A percentile compares a stretch with the other conserved stretches of the same genome.
phyloP scores from a whole-genome alignment of 2,797 vertebrate species.

The Phoxinus dragarum region DNA sequence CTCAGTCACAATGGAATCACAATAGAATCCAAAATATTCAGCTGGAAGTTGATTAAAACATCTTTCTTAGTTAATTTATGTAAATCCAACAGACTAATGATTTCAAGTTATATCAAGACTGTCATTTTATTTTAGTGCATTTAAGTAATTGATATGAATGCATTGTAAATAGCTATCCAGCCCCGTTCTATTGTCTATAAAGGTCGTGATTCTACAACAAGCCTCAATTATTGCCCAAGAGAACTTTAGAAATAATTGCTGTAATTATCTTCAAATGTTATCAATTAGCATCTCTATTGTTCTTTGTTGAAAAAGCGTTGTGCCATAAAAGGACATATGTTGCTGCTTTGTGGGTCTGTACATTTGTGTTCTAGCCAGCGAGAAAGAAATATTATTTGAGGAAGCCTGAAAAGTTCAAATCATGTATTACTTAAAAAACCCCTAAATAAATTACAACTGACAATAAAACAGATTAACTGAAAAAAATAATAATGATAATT shows the following conservation, averaged over 20 bases:
- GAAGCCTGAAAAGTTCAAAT: neutral
- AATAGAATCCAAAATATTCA: neutral
- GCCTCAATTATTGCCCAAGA: constrained; percentile 76
- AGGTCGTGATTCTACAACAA: constrained; percentile 69
- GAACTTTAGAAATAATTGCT: constrained; percentile 77
- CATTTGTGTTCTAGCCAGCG: neutral
- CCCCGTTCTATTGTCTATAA: constrained; percentile 60
- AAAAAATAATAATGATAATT: no score
- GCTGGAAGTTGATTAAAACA: neutral
- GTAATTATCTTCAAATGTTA: constrained; percentile 71
- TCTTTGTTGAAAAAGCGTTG: constrained; percentile 65
- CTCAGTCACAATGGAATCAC: neutral
- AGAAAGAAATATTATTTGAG: neutral
- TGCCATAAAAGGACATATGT: constrained; percentile 54
- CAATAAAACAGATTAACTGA: neutral
- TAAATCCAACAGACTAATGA: constrained; percentile 1
- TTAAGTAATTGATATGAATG: constrained; percentile 75
- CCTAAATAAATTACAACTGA: neutral
- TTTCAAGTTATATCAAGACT: neutral
- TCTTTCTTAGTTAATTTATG: constrained; percentile 1
- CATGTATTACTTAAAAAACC: neutral
- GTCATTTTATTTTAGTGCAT: constrained; percentile 21
- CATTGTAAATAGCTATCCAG: constrained; percentile 58
- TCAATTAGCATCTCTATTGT: constrained; percentile 79
- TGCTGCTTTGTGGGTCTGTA: constrained; percentile 44